phyloP scores from a whole-genome alignment of 2,113 vertebrate genomes.

The Tretioscincus oriximinensis region DNA sequence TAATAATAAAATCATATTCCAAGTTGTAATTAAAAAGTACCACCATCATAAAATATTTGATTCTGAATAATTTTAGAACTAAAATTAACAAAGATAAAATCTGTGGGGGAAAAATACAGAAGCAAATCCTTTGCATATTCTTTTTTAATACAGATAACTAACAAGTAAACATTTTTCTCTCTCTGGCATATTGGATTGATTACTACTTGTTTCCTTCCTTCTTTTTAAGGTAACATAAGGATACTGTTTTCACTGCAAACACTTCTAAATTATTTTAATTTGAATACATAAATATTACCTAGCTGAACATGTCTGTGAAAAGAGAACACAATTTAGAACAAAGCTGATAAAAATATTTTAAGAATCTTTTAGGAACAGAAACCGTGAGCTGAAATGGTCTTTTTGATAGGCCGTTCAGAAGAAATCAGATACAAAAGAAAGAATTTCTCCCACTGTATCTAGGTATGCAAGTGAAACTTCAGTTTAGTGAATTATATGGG shows the following conservation, averaged over 20 bases:
- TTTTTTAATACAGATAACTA: slow-evolving; percentile 15
- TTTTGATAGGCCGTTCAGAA: no score
- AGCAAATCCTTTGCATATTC: background rate
- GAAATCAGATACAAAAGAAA: no score
- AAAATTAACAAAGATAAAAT: no score
- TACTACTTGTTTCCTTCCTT: background rate
- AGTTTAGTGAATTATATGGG: no score
- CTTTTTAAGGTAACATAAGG: background rate
- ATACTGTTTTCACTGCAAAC: background rate
- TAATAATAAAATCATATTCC: no score
- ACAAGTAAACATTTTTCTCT: slow-evolving; percentile 5
- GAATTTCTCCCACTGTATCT: no score
- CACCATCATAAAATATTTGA: no score
- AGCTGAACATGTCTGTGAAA: background rate
- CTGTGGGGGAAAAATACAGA: no score
- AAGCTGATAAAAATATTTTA: no score
- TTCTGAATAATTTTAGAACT: no score
- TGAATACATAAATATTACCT: background rate
- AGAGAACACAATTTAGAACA: background rate
- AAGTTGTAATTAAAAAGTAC: no score
- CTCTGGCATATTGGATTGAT: background rate
- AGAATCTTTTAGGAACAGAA: background rate
- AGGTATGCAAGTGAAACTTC: no score
- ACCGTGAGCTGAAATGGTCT: background rate
- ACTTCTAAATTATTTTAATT: slow-evolving; percentile 9